These are phyloP conservation scores for Xanthia togata DNA, from an alignment of 2,888 invertebrate genomes.

Conservation along the genomic window DNA sequence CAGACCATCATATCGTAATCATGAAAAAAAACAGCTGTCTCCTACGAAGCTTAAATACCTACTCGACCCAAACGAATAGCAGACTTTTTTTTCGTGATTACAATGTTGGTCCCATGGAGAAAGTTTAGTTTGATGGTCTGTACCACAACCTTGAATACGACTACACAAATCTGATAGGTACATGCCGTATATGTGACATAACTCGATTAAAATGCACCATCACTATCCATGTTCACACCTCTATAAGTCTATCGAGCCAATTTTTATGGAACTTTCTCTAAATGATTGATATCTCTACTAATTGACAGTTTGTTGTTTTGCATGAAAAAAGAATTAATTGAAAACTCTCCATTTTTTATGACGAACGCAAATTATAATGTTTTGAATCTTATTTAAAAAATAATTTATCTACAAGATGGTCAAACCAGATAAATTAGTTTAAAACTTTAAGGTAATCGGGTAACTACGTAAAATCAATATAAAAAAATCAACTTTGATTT, in stretches of 20 bases:
- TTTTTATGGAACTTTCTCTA: conserved; percentile 62
- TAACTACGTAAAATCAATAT: no score
- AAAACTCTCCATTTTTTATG: conserved; percentile 55
- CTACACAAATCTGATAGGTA: not conserved
- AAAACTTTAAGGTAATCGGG: no score
- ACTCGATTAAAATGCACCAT: conserved; percentile 27
- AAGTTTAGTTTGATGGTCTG: no score
- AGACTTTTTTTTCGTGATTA: not conserved
- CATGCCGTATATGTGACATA: conserved; percentile 1
- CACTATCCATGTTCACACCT: conserved; percentile 26
- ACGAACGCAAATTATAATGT: conserved; percentile 1
- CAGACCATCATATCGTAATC: no score
- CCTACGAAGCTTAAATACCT: no score
- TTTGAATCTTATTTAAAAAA: conserved; percentile 3
- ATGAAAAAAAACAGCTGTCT: no score
- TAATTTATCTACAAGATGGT: not conserved
- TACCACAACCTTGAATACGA: not conserved
- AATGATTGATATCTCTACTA: conserved; percentile 62
- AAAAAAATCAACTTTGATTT: no score
- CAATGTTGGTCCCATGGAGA: not conserved
- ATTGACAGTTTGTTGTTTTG: conserved; percentile 54
- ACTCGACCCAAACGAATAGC: not conserved
- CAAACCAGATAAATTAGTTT: no score
- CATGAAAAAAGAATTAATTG: conserved; percentile 41
- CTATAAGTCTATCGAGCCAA: conserved; percentile 15